Conservation (phyloP, 1,140 invertebrate species). For the Drosophila teissieri region DNA sequence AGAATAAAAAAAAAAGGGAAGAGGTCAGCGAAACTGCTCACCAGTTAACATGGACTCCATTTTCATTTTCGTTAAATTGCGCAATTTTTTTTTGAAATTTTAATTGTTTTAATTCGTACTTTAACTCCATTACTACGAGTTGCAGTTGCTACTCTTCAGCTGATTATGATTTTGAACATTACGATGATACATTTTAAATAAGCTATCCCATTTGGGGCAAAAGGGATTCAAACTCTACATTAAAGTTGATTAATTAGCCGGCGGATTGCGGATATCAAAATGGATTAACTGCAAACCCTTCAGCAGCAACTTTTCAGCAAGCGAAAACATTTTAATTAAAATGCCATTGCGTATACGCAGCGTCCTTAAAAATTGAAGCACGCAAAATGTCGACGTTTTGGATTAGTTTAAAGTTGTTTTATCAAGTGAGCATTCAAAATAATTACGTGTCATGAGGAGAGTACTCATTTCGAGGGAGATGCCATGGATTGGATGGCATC, state of each 20-base stretch:
- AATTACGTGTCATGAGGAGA: conserved; percentile 12
- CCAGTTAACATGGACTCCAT: conserved; percentile 10
- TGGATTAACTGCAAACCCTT: conserved; percentile 27
- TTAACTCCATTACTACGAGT: too few species aligned
- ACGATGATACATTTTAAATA: neutral
- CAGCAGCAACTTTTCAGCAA: conserved; percentile 1
- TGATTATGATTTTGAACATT: neutral
- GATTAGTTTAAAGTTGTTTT: conserved; percentile 19
- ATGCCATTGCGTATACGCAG: conserved; percentile 61
- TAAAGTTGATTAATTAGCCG: conserved; percentile 66
- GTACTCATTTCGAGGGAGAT: neutral
- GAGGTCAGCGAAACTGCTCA: conserved; percentile 17
- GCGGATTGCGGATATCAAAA: conserved; percentile 49
- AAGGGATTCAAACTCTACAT: conserved; percentile 5
- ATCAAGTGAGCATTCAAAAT: conserved; percentile 11
- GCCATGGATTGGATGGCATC: neutral
- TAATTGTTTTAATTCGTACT: neutral
- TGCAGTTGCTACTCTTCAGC: neutral
- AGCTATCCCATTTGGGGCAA: neutral
- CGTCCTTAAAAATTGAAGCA: conserved; percentile 28
- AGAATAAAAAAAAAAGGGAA: neutral
- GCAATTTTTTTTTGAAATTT: neutral
- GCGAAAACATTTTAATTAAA: conserved; percentile 46
- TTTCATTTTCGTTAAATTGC: too few species aligned
- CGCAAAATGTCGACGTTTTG: neutral